A percentile compares a stretch with the other conserved stretches of the same genome.
Evolutionary conservation across 2,113 vertebrate genomes (phyloP).

Genomic region (Hucho hucho): DNA sequence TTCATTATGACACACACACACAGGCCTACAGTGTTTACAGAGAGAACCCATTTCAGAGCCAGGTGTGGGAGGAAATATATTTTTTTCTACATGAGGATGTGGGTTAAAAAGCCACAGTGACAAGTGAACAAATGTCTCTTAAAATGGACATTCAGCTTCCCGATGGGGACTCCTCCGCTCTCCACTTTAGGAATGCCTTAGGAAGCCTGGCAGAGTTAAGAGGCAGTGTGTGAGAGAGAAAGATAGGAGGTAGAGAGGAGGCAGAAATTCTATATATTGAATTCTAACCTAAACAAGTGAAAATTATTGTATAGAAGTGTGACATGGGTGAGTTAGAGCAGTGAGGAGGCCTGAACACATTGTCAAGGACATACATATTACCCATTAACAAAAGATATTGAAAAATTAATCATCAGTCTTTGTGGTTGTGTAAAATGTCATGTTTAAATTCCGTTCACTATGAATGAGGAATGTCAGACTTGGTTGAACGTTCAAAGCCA

Average conservation of each 20-base stretch:
- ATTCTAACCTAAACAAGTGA: not conserved
- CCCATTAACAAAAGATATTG: not conserved
- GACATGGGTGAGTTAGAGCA: not conserved
- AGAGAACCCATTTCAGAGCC: conserved; percentile 61
- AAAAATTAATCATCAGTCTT: not conserved
- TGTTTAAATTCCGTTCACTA: not conserved
- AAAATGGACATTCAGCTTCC: conserved; percentile 50
- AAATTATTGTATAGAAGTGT: not conserved
- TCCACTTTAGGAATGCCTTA: conserved; percentile 36
- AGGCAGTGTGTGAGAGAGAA: conserved; percentile 15
- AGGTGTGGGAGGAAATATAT: conserved; percentile 61
- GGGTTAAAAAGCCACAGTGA: conserved; percentile 51
- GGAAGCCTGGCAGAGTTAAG: not conserved
- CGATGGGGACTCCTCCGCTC: conserved; percentile 10
- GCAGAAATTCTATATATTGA: not conserved
- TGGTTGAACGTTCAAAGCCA: not conserved
- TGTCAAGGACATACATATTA: not conserved
- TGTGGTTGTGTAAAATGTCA: not conserved
- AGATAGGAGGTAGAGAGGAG: not conserved
- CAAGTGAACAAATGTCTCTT: conserved; percentile 56
- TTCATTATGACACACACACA: conserved; percentile 5
- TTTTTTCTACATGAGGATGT: conserved; percentile 51
- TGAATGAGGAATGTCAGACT: not conserved
- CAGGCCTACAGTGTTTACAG: conserved; percentile 15
- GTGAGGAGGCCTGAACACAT: not conserved